These are phyloP conservation scores for Agrochola litura DNA, from an alignment of 2,888 invertebrate genomes.

Conservation along the genomic window DNA sequence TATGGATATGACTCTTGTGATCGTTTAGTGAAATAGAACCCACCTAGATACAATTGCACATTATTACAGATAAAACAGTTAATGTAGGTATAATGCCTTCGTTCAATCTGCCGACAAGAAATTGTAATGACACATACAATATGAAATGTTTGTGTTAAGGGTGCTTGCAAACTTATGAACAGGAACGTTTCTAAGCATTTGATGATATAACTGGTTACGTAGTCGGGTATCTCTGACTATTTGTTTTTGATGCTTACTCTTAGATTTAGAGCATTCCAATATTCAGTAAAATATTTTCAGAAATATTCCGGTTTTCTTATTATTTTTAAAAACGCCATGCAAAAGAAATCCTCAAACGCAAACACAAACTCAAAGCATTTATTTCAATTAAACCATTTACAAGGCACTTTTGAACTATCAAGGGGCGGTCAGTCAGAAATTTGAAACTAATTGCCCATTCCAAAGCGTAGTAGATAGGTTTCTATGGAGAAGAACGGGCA, in stretches of 20 bases:
- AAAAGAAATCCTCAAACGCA: too few species aligned
- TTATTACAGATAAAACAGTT: conserved; percentile 58
- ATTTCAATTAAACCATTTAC: too few species aligned
- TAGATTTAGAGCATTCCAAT: too few species aligned
- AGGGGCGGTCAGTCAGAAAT: too few species aligned
- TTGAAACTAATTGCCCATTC: too few species aligned
- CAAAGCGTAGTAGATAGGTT: too few species aligned
- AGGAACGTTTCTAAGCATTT: background rate
- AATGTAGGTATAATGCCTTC: conserved; percentile 76
- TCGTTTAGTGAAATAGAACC: conserved; percentile 49
- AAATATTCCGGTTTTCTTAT: too few species aligned
- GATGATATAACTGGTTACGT: background rate
- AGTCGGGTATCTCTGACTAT: background rate
- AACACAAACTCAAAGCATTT: too few species aligned
- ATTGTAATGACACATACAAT: conserved; percentile 63
- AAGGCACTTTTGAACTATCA: too few species aligned
- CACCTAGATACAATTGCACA: conserved; percentile 33
- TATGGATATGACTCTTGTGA: conserved; percentile 19
- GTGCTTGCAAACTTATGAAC: conserved; percentile 16
- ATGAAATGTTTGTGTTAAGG: conserved; percentile 57
- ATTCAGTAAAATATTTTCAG: too few species aligned
- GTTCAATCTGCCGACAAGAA: conserved; percentile 73
- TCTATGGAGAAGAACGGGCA: too few species aligned
- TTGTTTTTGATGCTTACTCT: background rate
- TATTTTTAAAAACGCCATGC: too few species aligned